Conservation (phyloP, 1,140 invertebrate species). For the Macrosteles quadrilineatus region DNA sequence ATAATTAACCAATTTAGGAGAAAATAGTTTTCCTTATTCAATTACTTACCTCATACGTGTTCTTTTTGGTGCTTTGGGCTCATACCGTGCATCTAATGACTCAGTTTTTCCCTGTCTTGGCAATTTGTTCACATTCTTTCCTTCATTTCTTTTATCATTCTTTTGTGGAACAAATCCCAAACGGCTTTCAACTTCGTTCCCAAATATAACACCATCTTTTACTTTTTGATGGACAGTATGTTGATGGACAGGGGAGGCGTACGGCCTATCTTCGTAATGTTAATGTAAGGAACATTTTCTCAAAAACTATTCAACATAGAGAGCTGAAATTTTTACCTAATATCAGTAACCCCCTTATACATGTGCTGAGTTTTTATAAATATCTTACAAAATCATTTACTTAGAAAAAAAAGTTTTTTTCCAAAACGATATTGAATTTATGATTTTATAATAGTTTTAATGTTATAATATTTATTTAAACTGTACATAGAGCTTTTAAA, state of each 20-base stretch:
- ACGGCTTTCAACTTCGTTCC: neutral
- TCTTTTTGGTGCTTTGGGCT: neutral
- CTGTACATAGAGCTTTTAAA: neutral
- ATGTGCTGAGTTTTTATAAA: neutral
- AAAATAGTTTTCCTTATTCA: no score
- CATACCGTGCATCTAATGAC: neutral
- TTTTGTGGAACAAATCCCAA: no score
- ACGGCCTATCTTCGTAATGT: slow-evolving; percentile 1
- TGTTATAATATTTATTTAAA: neutral
- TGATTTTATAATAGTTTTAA: neutral
- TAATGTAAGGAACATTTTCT: neutral
- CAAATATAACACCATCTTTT: neutral
- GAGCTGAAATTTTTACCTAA: no score
- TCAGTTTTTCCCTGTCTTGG: neutral
- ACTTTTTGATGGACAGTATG: no score
- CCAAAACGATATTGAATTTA: neutral
- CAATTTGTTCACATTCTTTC: no score
- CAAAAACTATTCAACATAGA: neutral
- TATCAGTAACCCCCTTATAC: neutral
- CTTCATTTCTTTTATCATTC: neutral
- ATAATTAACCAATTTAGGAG: no score
- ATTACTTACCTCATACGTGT: no score
- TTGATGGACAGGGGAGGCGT: neutral
- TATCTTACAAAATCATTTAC: neutral
- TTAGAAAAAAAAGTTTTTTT: neutral